Base-by-base conservation (phyloP, 1,140 invertebrate species). In the Megalopta genalis region DNA sequence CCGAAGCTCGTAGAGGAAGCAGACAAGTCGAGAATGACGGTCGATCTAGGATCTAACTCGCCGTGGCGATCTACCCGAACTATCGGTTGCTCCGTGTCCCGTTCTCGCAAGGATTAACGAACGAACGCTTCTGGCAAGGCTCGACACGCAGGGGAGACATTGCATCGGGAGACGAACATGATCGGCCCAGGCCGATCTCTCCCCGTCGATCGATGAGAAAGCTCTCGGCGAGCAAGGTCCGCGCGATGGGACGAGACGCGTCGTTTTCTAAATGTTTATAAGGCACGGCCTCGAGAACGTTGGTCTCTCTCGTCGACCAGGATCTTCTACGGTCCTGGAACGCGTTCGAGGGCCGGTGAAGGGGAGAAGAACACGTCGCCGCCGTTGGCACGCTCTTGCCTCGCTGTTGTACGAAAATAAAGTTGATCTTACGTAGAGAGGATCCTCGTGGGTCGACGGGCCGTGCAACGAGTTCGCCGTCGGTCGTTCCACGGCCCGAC, bases 401-500 rank as follows among this genome's bases (percentile, higher is more conserved):
- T 77, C 65, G 52, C 25, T 70, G 66, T 23, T 69, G 75, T 80
- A 83, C 66, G 81, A 80, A 83, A 75, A 83, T 75, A 83, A 83
- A 67, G 77, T 32, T 69, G 77, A 78, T 81, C 59, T 72, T 54
- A 42, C 25, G 16, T 25, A 39, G 59, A 16, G 76, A 63, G 66
- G 66, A 69, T 70, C 69, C 69, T 78, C 68, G 37, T n/a, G 12
- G 12, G 14, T 57, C 80, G 69, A 46, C 52, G 21, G 59, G 39
- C 37, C 60, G 39, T 25, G 66, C 10, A 75, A 67, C 62, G 52
- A 85, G 54, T 37, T 32, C 72, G 39, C 10, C 49, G 21, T 7
- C 2, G 42, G 52, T 84, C 73, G 27, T 67, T 71, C 18, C 73
- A 16, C 37, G 54, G 32, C 16, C 68, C 8, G 37, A 60, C 80